Percentiles rank a stretch among this genome's conserved stretches.
These are phyloP conservation scores for Trogon surrucura DNA, from an alignment of 2,113 vertebrate genomes.

Conservation along the genomic window DNA sequence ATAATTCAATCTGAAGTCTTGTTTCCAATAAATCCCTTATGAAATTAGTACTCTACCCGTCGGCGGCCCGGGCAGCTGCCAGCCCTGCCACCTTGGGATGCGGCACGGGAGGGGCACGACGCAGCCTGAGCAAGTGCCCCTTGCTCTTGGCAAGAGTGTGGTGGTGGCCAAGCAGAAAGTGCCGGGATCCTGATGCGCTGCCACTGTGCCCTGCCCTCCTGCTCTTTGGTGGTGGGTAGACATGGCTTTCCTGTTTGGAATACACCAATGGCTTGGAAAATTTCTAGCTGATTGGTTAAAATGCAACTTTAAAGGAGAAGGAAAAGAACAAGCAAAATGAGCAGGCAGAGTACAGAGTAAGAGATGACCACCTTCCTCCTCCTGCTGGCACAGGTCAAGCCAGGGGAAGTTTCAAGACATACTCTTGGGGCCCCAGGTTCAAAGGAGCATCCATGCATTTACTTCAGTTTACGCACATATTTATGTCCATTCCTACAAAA, in stretches of 20 bases:
- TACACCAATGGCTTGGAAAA: background rate
- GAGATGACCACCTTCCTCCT: background rate
- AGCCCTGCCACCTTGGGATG: background rate
- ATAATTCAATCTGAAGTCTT: conserved; percentile 77
- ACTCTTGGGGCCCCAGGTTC: background rate
- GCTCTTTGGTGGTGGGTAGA: background rate
- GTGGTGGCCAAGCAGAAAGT: conserved; percentile 9
- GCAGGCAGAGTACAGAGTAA: background rate
- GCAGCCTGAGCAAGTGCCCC: background rate
- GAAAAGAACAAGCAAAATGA: background rate
- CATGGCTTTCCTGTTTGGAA: conserved; percentile 25
- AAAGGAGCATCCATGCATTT: background rate
- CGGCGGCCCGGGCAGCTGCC: background rate
- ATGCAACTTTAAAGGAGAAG: background rate
- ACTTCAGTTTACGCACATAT: background rate
- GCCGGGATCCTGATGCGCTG: background rate
- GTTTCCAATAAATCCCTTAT: conserved; percentile 70
- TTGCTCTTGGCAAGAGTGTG: fast-evolving
- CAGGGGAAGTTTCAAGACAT: background rate
- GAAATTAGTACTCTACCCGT: conserved; percentile 67
- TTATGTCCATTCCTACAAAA: background rate
- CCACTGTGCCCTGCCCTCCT: conserved; percentile 32
- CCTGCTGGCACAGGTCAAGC: background rate
- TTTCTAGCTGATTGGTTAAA: background rate
- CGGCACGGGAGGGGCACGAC: fast-evolving